Base-by-base conservation (phyloP, 2,797 vertebrate species). In the Sciurus vulgaris region DNA sequence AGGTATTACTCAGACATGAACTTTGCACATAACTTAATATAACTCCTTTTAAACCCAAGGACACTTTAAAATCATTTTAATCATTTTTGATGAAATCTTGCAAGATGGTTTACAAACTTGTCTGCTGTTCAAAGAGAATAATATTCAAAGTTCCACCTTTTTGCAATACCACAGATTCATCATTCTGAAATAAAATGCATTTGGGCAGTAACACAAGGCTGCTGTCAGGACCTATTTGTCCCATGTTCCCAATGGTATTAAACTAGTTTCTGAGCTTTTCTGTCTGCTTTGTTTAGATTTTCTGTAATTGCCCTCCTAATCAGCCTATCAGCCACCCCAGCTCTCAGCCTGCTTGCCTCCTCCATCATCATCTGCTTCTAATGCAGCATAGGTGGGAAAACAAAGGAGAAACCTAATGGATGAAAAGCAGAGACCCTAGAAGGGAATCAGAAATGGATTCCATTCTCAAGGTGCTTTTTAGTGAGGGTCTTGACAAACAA, bases 51-150 rank as follows among this genome's bases (percentile, higher is more conserved):
- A 73, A 91, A 15, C 41, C 28, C 35, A 89, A 86, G 56, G 86
- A 86, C 35, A 49, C 33, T 87, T 94, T 77, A 35, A 94, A 96
- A 63, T 28, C 47, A 94, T 70, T 83, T 70, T 83, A 83, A 85
- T 93, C 7, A 78, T 65, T 89, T 86, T 86, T 74, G 1, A 61
- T 93, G 81, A 92, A 91, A 86, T 78, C 56, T 70, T 89, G 51
- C 24, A 76, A 79, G 30, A 83, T 61, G 89, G 24, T 72, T 93
- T 76, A 91, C 44, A 86, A 89, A 94, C 49, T 33, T 83, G 4
- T 35, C 47, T 91, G 30, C 33, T 87, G 18, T 24, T 89, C 86
- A 86, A 86, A 90, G 24, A 70, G 13, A 88, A 51, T 65, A 44
- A 70, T 88, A 73, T 49, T 91, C 26, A 38, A 93, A 73, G 49